Conservation (phyloP, 2,888 invertebrate genomes). For the Callinectes sapidus region DNA sequence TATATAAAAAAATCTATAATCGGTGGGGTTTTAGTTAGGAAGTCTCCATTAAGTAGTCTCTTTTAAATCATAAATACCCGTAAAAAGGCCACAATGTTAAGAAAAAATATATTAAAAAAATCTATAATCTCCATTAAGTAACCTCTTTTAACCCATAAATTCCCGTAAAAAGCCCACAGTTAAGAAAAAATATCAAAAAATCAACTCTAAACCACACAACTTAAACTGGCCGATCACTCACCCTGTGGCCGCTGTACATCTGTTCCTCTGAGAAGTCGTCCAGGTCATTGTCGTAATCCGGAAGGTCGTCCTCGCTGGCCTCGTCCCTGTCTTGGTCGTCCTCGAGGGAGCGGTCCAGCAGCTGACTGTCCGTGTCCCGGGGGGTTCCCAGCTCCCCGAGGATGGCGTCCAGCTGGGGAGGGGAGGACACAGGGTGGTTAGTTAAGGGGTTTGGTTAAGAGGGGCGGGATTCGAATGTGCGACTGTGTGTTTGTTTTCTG, state of each 20-base stretch:
- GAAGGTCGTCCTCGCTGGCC: constrained; percentile 34
- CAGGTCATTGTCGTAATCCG: constrained; percentile 30
- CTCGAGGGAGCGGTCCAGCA: constrained; percentile 44
- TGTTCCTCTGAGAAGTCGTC: constrained; percentile 56
- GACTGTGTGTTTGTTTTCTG: too few species aligned
- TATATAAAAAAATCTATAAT: too few species aligned
- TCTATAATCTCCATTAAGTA: too few species aligned
- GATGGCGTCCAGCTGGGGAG: constrained; percentile 68
- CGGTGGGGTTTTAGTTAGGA: too few species aligned
- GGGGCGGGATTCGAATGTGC: background rate
- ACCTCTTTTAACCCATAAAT: too few species aligned
- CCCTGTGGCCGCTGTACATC: constrained; percentile 55
- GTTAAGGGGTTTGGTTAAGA: background rate
- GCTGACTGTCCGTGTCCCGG: constrained; percentile 53
- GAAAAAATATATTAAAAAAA: too few species aligned
- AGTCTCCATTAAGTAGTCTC: too few species aligned
- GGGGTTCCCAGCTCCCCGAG: constrained; percentile 65
- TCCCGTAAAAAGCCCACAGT: too few species aligned
- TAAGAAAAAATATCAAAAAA: background rate
- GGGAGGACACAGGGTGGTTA: background rate
- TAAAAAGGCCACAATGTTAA: too few species aligned
- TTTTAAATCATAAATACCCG: too few species aligned
- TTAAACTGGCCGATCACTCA: constrained; percentile 30
- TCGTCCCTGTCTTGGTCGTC: constrained; percentile 52
- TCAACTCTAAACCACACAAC: background rate